Base-by-base conservation (phyloP, 2,113 vertebrate species). In the Sapayoa aenigma region DNA sequence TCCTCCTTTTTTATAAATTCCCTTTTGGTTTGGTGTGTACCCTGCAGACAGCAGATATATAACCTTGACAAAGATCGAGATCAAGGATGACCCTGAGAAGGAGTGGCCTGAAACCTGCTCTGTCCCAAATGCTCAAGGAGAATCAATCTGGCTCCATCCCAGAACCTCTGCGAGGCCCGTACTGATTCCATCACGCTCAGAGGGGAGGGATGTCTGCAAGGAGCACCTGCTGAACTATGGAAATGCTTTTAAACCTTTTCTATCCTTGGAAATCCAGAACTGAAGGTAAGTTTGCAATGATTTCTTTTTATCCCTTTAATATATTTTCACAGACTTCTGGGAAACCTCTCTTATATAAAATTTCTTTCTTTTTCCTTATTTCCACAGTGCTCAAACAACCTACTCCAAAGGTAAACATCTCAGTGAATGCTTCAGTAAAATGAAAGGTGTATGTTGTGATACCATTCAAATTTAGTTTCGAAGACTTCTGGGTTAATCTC, bases 111-210 rank as follows among this genome's bases (percentile, higher is more conserved):
- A 80, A 83, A 53, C 11, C 14, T 33, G 9, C 49, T 77, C 59
- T 59, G 7, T 19, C 27, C 31, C 33, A 62, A 39, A 9, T 1
- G 2, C 27, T 31, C 6, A 27, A 47, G 62, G 62, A 87, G 37
- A 49, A 44, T 28, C 5, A 1, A 1, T 47, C 19, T 59, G 39
- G 30, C 56, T 79, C 31, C 4, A 4, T 33, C 67, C 31, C 41
- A n/a, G 74, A 39, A 39, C 6, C 2, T 7, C 2, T 30, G 39
- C 25, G 30, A 35, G 65, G 53, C 39, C 4, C 0, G 6, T 1
- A 2, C 35, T 56, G 78, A 67, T 52, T 49, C 41, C 1, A 0
- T 33, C 52, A 13, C 44, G 17, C 47, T 1, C 14, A 24, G 33
- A 53, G 31, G 12, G 9, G 37, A 46, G 25, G 41, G 23, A 46